These are phyloP conservation scores for Pammene fasciana DNA, from an alignment of 2,888 invertebrate genomes.

Conservation along the genomic window DNA sequence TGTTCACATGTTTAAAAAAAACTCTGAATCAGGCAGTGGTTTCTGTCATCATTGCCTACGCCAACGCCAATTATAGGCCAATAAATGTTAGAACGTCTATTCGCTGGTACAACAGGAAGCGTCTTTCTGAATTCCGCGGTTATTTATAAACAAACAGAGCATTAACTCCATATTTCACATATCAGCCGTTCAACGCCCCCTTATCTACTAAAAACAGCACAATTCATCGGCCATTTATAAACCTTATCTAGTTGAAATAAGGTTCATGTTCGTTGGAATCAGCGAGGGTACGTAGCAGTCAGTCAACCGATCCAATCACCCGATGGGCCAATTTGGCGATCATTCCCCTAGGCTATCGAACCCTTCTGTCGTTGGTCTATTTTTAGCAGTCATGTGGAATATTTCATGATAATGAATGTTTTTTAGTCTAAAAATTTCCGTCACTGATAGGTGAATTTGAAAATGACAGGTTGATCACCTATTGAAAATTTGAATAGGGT, in stretches of 20 bases:
- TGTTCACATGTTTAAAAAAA: too few species aligned
- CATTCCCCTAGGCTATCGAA: constrained; percentile 28
- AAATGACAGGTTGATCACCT: background rate
- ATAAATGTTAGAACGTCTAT: too few species aligned
- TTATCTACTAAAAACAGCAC: constrained; percentile 15
- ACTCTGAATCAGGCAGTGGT: too few species aligned
- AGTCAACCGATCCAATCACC: constrained; percentile 15
- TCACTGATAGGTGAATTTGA: background rate
- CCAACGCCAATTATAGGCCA: too few species aligned
- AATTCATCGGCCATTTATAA: too few species aligned
- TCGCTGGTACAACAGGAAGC: too few species aligned
- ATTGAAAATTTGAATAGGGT: too few species aligned
- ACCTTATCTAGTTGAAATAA: too few species aligned
- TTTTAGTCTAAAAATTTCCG: background rate
- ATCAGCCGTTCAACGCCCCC: constrained; percentile 28
- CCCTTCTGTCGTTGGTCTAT: background rate
- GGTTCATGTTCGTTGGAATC: too few species aligned
- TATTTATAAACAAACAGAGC: constrained; percentile 16
- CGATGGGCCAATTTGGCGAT: constrained; percentile 22
- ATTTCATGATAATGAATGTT: background rate
- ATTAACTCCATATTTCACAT: constrained; percentile 19
- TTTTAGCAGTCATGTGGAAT: background rate
- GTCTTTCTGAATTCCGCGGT: background rate
- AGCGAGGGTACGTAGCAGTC: constrained; percentile 16
- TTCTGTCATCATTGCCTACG: too few species aligned